Conservation (phyloP, 2,797 vertebrate species). For the Pseudomugil tenellus region DNA sequence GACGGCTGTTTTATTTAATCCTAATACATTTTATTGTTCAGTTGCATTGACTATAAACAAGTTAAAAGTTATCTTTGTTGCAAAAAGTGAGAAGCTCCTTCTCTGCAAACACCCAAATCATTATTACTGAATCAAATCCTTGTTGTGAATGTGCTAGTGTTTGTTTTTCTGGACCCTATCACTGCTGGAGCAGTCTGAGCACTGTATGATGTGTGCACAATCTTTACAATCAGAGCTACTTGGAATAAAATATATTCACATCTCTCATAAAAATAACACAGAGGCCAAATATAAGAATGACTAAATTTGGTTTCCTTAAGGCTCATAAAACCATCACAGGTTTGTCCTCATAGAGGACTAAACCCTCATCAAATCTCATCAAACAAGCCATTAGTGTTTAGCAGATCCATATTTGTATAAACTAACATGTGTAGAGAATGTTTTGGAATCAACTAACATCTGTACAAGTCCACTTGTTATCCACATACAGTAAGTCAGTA, state of each 20-base stretch:
- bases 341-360: background rate
- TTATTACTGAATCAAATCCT: slow-evolving; percentile 50
- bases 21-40: slow-evolving; percentile 16
- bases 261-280: background rate
- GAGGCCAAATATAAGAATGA: slow-evolving; percentile 1
- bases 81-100: slow-evolving; percentile 26
- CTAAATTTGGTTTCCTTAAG: background rate
- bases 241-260: slow-evolving; percentile 10
- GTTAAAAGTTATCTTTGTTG: slow-evolving; percentile 35
- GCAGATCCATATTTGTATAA: slow-evolving; percentile 60
- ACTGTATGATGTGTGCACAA: slow-evolving; percentile 8
- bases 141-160: slow-evolving; percentile 36
- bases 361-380: background rate
- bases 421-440: slow-evolving; percentile 80
- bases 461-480: slow-evolving; percentile 57
- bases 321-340: background rate
- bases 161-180: slow-evolving; percentile 42
- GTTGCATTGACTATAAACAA: slow-evolving; percentile 32
- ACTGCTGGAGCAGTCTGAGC: slow-evolving; percentile 29
- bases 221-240: slow-evolving; percentile 23
- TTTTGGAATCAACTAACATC: slow-evolving; percentile 78
- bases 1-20: slow-evolving; percentile 28
- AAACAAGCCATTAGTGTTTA: slow-evolving; percentile 27
- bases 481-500: slow-evolving; percentile 40
- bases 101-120: slow-evolving; percentile 31